phyloP scores from a whole-genome alignment of 2,888 invertebrate genomes.

The Deroplatys truncata region DNA sequence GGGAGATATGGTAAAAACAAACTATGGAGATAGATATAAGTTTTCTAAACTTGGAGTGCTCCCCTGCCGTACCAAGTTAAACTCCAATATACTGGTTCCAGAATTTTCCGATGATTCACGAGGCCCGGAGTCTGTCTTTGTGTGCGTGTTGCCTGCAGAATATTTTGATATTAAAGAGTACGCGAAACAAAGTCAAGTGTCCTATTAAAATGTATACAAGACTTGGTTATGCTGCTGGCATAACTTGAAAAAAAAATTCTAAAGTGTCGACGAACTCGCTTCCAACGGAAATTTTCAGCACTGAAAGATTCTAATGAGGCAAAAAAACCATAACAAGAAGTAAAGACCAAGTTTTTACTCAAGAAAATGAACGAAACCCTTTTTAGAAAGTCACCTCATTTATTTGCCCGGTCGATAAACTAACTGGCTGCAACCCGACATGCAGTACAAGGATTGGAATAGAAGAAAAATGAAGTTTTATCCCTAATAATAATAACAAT shows the following conservation, averaged over 20 bases:
- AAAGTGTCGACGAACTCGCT: background rate
- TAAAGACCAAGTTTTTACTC: background rate
- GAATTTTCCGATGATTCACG: background rate
- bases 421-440: background rate
- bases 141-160: background rate
- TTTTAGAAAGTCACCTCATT: background rate
- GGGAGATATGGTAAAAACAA: no score
- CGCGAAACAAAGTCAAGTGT: background rate
- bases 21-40: no score
- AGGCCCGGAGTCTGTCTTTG: background rate
- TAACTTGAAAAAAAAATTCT: background rate
- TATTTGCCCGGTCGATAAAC: background rate
- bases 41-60: background rate
- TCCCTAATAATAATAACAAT: no score
- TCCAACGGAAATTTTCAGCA: background rate
- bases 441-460: no score
- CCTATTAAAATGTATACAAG: background rate
- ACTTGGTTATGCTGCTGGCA: background rate
- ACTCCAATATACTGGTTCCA: background rate
- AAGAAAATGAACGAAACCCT: background rate
- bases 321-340: background rate
- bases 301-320: background rate
- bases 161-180: background rate
- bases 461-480: no score
- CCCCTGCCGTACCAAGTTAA: background rate